phyloP scores from a whole-genome alignment of 2,797 vertebrate genomes.

The Mareca penelope region DNA sequence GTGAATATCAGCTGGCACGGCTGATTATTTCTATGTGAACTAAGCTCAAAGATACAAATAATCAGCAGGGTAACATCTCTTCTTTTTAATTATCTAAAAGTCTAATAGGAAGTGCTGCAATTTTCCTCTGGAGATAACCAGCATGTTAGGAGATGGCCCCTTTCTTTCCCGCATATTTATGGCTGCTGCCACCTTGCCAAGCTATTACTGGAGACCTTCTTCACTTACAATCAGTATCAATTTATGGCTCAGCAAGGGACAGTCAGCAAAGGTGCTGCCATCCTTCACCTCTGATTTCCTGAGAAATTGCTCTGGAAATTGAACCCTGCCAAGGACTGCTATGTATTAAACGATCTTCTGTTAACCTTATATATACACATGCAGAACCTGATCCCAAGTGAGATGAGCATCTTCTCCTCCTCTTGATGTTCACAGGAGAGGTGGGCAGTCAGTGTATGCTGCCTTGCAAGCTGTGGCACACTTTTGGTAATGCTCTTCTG shows the following conservation, averaged over 20 bases:
- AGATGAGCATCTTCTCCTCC: not conserved
- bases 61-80: not conserved
- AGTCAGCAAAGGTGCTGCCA: not conserved
- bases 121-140: not conserved
- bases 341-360: not conserved
- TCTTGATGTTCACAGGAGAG: not conserved
- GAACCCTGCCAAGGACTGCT: not conserved
- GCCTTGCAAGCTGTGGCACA: not conserved
- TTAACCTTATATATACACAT: not conserved
- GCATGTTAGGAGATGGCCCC: not conserved
- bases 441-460: too few species aligned
- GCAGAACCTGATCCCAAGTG: accelerated
- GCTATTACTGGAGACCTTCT: not conserved
- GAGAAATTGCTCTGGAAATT: slow-evolving; percentile 13
- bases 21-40: not conserved
- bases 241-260: not conserved
- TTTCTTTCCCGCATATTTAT: not conserved
- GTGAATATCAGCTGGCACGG: not conserved
- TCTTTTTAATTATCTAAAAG: not conserved
- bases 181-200: not conserved
- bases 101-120: not conserved
- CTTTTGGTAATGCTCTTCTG: not conserved
- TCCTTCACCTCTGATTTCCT: not conserved
- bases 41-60: not conserved
- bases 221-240: not conserved